Base-by-base conservation (phyloP, 2,888 invertebrate species). In the Plagiodera versicolora region DNA sequence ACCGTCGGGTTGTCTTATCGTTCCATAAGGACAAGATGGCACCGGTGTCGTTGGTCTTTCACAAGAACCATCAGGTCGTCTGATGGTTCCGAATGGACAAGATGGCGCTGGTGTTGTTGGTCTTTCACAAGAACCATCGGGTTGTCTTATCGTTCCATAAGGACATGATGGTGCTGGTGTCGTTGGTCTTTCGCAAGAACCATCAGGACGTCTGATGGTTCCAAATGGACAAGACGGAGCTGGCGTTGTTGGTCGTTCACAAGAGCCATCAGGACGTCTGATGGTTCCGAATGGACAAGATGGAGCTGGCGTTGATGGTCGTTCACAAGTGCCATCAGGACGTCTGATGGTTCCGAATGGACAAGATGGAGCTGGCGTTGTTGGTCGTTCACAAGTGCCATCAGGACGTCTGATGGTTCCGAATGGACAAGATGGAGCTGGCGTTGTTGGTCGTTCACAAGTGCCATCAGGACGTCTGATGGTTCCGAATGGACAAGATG, bases 401-500 rank as follows among this genome's bases (percentile, higher is more conserved):
- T 56, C 54, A 2, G 56, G 59, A 45, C 49, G 53, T 47, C 51
- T 53, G n/a, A 44, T 19, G 1, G 51, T 28, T 32, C 64, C 61
- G 1, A 19, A 49, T 11, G 64, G 61, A 59, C 64, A 64, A 5
- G 49, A n/a, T 28, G 59, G 61, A 11, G 48, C 24, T 20, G 61
- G 59, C 4, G 58, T 59, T 10, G 58, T 53, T 47, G 61, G 65
- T 10, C 52, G 39, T 46, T 50, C 39, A 32, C 64, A 69, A 19
- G 28, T 59, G 28, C 62, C 64, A 46, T 51, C 50, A 28, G 65
- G 57, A 39, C 56, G 44, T 39, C 28, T 48, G 28, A 55, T 51
- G 16, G 63, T 66, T 24, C 66, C 69, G 10, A 55, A 56, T 14
- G 66, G 68, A 56, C 71, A 72, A 2, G 55, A 51, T 32, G 64